These are phyloP conservation scores for Apotomis capreana DNA, from an alignment of 2,888 invertebrate species.

Conservation along the genomic window DNA sequence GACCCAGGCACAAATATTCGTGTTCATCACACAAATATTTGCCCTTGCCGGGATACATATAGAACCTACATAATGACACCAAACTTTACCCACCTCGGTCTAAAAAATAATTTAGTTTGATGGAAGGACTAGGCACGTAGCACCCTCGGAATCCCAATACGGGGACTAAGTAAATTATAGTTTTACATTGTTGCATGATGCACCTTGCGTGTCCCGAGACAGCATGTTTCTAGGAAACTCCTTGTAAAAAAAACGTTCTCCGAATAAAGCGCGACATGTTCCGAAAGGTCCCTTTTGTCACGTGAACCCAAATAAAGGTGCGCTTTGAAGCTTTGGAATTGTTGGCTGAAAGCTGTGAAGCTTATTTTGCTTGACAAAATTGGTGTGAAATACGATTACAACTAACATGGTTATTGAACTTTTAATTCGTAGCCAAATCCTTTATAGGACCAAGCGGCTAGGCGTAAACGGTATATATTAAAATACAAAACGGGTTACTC, in stretches of 20 bases:
- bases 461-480: too few species aligned
- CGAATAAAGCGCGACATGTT: conserved; percentile 44
- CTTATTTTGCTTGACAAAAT: conserved; percentile 57
- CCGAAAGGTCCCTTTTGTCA: conserved; percentile 49
- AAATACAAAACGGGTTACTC: too few species aligned
- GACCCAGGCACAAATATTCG: too few species aligned
- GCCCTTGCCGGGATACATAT: too few species aligned
- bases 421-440: background rate
- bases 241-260: conserved; percentile 15
- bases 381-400: conserved; percentile 57
- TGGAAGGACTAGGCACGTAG: too few species aligned
- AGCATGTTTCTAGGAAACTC: conserved; percentile 28
- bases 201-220: conserved; percentile 25
- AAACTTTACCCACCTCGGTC: too few species aligned
- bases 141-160: background rate
- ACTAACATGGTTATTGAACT: conserved; percentile 8
- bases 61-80: too few species aligned
- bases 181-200: background rate
- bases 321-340: conserved; percentile 21
- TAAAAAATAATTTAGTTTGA: too few species aligned
- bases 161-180: background rate
- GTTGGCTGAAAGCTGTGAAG: conserved; percentile 45
- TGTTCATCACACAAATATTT: too few species aligned
- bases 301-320: conserved; percentile 47
- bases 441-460: too few species aligned